A percentile compares a stretch with the other conserved stretches of the same genome.
Conservation (phyloP, 1,140 invertebrate species). For the Magallana ariakensis region DNA sequence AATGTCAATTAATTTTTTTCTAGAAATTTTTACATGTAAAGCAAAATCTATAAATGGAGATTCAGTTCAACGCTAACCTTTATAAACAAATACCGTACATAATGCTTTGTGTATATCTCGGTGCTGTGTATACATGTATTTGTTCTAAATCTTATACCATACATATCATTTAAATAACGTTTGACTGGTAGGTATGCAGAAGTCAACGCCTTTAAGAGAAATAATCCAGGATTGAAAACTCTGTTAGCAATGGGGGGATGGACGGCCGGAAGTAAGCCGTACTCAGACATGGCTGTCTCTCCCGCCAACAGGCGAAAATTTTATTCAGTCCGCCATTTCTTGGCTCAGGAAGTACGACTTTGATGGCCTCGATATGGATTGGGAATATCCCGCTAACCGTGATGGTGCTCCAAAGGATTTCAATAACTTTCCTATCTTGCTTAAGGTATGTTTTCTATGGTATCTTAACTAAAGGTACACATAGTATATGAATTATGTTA, state of each 20-base stretch:
- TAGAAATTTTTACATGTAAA: too few species aligned
- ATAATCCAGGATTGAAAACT: slow-evolving; percentile 94
- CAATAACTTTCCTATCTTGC: slow-evolving; percentile 44
- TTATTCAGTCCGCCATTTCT: slow-evolving; percentile 84
- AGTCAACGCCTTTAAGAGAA: slow-evolving; percentile 88
- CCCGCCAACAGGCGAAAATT: slow-evolving; percentile 56
- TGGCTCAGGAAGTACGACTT: slow-evolving; percentile 95
- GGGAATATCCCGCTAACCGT: slow-evolving; percentile 95
- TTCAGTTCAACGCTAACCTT: too few species aligned
- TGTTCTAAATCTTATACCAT: too few species aligned
- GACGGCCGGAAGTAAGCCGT: slow-evolving; percentile 72
- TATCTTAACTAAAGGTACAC: too few species aligned
- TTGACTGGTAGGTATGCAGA: slow-evolving; percentile 49
- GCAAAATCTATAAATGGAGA: too few species aligned
- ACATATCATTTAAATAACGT: too few species aligned
- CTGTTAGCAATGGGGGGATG: slow-evolving; percentile 95
- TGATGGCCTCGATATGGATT: slow-evolving; percentile 97
- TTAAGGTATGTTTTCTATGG: slow-evolving; percentile 8
- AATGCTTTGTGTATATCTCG: too few species aligned
- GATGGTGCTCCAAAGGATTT: slow-evolving; percentile 83
- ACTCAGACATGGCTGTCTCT: slow-evolving; percentile 44
- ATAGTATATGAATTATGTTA: too few species aligned
- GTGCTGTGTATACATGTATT: too few species aligned
- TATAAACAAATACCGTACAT: too few species aligned
- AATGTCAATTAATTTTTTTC: too few species aligned